Conservation (phyloP, 2,888 invertebrate species). For the Euspilapteryx auroguttella region DNA sequence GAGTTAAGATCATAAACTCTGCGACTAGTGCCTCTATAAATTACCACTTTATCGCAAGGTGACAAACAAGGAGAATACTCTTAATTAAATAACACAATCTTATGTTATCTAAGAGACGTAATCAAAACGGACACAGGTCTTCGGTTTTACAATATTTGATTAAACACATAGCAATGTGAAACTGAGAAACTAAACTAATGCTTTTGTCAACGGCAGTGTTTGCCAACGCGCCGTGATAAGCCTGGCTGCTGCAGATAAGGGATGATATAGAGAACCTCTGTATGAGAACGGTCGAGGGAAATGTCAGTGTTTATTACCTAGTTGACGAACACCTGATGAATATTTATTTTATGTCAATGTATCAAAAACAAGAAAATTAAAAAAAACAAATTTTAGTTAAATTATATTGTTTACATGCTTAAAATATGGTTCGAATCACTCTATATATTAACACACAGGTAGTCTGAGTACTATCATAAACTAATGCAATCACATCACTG, state of each 20-base stretch:
- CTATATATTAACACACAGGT: too few species aligned
- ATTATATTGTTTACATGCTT: too few species aligned
- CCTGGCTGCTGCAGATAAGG: neutral
- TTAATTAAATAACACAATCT: slow-evolving; percentile 39
- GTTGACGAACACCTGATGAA: too few species aligned
- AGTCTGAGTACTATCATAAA: too few species aligned
- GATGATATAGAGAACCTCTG: neutral
- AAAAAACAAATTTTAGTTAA: too few species aligned
- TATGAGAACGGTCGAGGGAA: too few species aligned
- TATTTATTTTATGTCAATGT: too few species aligned
- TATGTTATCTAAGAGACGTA: slow-evolving; percentile 38
- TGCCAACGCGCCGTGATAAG: too few species aligned
- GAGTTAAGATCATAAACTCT: slow-evolving; percentile 43
- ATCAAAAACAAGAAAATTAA: too few species aligned
- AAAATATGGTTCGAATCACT: too few species aligned
- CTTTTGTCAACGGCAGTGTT: slow-evolving; percentile 19
- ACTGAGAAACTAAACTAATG: slow-evolving; percentile 18
- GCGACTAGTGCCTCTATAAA: slow-evolving; percentile 47
- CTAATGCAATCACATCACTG: too few species aligned
- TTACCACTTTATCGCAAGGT: slow-evolving; percentile 30
- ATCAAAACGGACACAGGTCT: slow-evolving; percentile 44
- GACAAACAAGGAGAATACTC: slow-evolving; percentile 32
- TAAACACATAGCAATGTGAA: slow-evolving; percentile 8
- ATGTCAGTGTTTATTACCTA: too few species aligned
- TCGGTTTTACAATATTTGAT: slow-evolving; percentile 14